A percentile compares a stretch with the other conserved stretches of the same genome.
phyloP scores from a whole-genome alignment of 1,140 invertebrate genomes.

The Samia ricini region DNA sequence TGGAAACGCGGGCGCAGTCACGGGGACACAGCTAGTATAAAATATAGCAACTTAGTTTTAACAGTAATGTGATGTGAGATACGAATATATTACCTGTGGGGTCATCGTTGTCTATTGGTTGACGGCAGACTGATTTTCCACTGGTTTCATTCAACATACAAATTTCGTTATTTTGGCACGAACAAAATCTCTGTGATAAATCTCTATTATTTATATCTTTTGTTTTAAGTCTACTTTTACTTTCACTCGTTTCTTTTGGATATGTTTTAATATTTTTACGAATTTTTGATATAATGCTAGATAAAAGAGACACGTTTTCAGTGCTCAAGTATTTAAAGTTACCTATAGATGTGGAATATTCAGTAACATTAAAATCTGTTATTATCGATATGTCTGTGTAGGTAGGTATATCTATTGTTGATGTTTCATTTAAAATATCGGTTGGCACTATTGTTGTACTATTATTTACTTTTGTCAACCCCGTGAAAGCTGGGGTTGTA shows the following conservation, averaged over 20 bases:
- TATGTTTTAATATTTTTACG: conserved; percentile 68
- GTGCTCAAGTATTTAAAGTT: conserved; percentile 21
- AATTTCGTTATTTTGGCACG: conserved; percentile 78
- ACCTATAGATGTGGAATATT: conserved; percentile 15
- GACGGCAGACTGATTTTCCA: conserved; percentile 80
- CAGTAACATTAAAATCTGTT: conserved; percentile 16
- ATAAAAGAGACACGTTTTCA: conserved; percentile 34
- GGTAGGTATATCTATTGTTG: background rate
- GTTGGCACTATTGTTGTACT: conserved; percentile 70
- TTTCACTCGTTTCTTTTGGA: conserved; percentile 47
- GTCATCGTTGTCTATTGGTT: conserved; percentile 79
- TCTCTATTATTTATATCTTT: conserved; percentile 59
- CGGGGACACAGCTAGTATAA: no score
- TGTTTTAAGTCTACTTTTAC: conserved; percentile 32
- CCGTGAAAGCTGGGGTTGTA: conserved; percentile 58
- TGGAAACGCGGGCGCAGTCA: no score
- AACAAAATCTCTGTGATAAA: conserved; percentile 61
- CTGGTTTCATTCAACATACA: conserved; percentile 82
- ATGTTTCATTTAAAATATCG: conserved; percentile 27
- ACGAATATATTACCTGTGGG: conserved; percentile 79
- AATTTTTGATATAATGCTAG: conserved; percentile 55
- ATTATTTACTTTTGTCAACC: conserved; percentile 48
- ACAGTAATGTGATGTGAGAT: no score
- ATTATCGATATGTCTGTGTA: conserved; percentile 30
- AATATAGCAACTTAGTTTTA: no score